These are phyloP conservation scores for Pangasius mekongensis DNA, from an alignment of 2,797 vertebrate species.

Conservation along the genomic window DNA sequence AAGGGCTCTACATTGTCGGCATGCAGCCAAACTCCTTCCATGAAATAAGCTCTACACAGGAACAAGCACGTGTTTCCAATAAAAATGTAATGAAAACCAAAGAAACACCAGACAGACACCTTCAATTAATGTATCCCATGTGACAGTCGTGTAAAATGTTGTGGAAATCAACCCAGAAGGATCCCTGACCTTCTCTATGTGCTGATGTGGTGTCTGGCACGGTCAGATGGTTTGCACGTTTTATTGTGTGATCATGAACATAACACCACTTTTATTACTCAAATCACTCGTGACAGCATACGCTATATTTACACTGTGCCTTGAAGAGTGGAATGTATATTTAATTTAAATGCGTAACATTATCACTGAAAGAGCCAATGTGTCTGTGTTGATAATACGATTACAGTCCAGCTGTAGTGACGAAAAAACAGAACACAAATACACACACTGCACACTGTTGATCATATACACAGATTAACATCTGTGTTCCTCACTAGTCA, in stretches of 20 bases:
- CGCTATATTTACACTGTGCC: neutral
- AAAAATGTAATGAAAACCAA: constrained; percentile 65
- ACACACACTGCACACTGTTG: neutral
- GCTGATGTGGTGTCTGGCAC: constrained; percentile 6
- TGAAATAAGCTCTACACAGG: constrained; percentile 59
- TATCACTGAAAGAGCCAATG: constrained; percentile 4
- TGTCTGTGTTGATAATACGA: neutral
- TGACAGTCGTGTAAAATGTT: constrained; percentile 64
- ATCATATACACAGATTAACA: constrained; percentile 12
- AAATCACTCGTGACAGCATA: neutral
- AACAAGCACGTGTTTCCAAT: constrained; percentile 72
- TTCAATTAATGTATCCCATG: constrained; percentile 74
- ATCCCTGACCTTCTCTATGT: constrained; percentile 34
- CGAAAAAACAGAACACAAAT: neutral
- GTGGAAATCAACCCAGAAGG: constrained; percentile 56
- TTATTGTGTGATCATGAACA: neutral
- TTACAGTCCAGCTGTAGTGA: neutral
- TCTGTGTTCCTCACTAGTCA: constrained; percentile 5
- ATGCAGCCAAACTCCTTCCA: constrained; percentile 19
- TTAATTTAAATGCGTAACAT: neutral
- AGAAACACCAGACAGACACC: constrained; percentile 64
- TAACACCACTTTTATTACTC: constrained; percentile 11
- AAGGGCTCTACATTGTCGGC: neutral
- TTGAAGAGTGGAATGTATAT: constrained; percentile 27
- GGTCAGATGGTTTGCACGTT: constrained; percentile 19